Evolutionary conservation across 2,797 vertebrate species (phyloP), one percentile per base, ranked within the genome.

Genomic region (Tolypeutes matacus): DNA sequence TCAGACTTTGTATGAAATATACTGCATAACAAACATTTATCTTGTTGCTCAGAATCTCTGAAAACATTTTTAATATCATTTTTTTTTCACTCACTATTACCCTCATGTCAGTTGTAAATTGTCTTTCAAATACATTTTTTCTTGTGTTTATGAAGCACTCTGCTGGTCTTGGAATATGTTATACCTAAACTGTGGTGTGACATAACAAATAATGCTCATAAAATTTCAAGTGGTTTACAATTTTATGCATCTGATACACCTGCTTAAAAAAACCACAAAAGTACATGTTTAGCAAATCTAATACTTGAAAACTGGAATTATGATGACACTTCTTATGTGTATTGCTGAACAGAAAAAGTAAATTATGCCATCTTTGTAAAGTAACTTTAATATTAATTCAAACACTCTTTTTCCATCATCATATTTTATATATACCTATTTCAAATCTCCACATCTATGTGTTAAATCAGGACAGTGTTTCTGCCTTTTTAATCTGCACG

Each of bases 131-230:
- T 27, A 49, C 10, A 5, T 89, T 75, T 78, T 67, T 86, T 18
- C 18, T 39, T 51, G 3, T 73, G 25, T 89, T 84, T 95, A 76
- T 85, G 29, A 90, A 93, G 29, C 58, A 21, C 83, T 86, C 53
- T 80, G 17, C 27, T 86, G 36, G 7, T 92, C 46, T 88, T 87
- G 51, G 49, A 92, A 64, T 96, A 87, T 25, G 51, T 34, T 69
- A 20, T 10, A n/a, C 14, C 93, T 94, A 84, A 86, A 78, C 21
- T 34, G 8, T 53, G 25, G 17, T 20, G 0, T 62, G 36, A 82
- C 65, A 92, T 94, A 90, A 91, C 8, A 95, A 89, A 95, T 93
- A 89, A 77, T 36, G 17, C 8, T 94, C 75, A 85, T 84, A 95
- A 84, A 91, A 25, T 51, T 94, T 89, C 89, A 92, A 73, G 29